These are phyloP conservation scores for Sebastes minor DNA, from an alignment of 2,797 vertebrate genomes.

Conservation along the genomic window DNA sequence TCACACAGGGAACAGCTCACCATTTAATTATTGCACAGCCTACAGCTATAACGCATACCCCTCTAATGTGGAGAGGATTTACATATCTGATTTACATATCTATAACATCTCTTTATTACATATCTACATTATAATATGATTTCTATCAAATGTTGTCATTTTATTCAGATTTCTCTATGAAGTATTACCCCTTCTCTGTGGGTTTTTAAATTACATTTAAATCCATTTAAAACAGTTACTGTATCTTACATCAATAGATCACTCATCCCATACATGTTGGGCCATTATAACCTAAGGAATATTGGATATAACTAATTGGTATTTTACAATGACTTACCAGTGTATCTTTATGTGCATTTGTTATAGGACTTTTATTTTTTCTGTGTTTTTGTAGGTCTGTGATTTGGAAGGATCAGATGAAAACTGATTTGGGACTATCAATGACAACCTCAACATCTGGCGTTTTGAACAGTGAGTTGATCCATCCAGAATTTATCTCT, in stretches of 20 bases:
- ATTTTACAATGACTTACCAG: not conserved
- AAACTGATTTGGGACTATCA: conserved; percentile 12
- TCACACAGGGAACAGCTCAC: not conserved
- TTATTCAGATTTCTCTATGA: not conserved
- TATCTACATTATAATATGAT: not conserved
- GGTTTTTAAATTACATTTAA: not conserved
- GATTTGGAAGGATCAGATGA: not conserved
- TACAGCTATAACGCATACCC: not conserved
- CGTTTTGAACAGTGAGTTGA: conserved; percentile 25
- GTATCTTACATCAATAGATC: not conserved
- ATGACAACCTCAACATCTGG: not conserved
- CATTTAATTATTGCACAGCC: conserved; percentile 7
- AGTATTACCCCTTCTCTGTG: not conserved
- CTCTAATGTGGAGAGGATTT: not conserved
- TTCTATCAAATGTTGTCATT: not conserved
- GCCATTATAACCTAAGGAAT: not conserved
- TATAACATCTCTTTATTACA: not conserved
- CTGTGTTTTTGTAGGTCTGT: not conserved
- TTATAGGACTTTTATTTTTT: not conserved
- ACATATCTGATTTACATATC: not conserved
- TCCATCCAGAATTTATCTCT: not conserved
- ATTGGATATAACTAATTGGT: not conserved
- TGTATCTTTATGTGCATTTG: not conserved
- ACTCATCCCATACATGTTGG: not conserved
- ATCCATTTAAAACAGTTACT: not conserved